phyloP scores from a whole-genome alignment of 2,888 invertebrate genomes.

The Osmoderma eremita region DNA sequence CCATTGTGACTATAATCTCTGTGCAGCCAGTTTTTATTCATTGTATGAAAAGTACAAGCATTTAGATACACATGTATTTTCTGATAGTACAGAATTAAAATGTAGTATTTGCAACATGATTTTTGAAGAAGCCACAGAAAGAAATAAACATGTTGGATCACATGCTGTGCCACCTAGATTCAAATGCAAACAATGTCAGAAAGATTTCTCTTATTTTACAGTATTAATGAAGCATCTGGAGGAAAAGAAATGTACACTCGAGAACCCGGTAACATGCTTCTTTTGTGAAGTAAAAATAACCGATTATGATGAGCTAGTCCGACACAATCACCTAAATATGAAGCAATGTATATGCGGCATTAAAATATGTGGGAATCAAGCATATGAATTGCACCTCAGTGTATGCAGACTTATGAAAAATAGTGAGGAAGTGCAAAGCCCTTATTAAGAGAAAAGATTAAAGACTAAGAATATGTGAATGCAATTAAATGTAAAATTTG shows the following conservation, averaged over 20 bases:
- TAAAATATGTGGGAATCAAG: slow-evolving; percentile 42
- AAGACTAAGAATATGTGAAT: slow-evolving; percentile 19
- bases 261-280: slow-evolving; percentile 34
- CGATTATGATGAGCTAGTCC: slow-evolving; percentile 36
- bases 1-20: slow-evolving; percentile 42
- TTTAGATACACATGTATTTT: slow-evolving; percentile 44
- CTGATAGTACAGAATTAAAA: slow-evolving; percentile 42
- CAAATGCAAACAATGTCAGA: slow-evolving; percentile 43
- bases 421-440: slow-evolving; percentile 17
- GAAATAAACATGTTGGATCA: slow-evolving; percentile 46
- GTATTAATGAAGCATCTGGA: slow-evolving; percentile 43
- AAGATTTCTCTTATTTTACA: slow-evolving; percentile 45
- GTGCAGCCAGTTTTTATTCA: slow-evolving; percentile 41
- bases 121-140: slow-evolving; percentile 42
- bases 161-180: slow-evolving; percentile 43
- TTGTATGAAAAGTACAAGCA: slow-evolving; percentile 43
- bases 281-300: slow-evolving; percentile 41
- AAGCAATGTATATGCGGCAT: slow-evolving; percentile 38
- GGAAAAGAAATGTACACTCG: slow-evolving; percentile 35
- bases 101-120: slow-evolving; percentile 45
- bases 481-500: slow-evolving; percentile 10
- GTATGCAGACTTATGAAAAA: slow-evolving; percentile 33
- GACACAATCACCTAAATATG: slow-evolving; percentile 41
- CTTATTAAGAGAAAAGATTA: slow-evolving; percentile 24
- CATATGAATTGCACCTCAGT: slow-evolving; percentile 40